Evolutionary conservation across 2,113 vertebrate genomes (phyloP).

Genomic region (Notechis scutatus): DNA sequence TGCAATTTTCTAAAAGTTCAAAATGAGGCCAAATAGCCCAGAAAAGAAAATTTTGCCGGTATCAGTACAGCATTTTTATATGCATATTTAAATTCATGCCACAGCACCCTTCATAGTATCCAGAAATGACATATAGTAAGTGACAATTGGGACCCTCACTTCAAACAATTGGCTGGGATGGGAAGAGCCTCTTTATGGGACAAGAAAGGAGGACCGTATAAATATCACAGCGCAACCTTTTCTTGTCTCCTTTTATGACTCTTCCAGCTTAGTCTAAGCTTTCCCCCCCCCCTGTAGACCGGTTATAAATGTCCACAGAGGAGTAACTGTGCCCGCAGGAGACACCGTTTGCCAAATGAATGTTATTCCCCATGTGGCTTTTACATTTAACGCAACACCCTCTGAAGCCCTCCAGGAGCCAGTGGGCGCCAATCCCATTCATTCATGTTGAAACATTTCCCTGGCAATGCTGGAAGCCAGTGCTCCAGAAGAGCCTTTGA

Average conservation of each 20-base stretch:
- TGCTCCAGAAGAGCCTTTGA: neutral
- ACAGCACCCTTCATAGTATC: neutral
- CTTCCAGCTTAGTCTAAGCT: neutral
- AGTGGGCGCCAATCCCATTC: neutral
- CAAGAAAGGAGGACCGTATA: neutral
- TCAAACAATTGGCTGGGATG: neutral
- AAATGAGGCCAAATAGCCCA: neutral
- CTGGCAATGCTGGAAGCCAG: constrained; percentile 15
- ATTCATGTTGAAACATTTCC: constrained; percentile 26
- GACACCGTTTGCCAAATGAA: constrained; percentile 5
- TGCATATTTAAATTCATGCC: neutral
- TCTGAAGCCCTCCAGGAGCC: constrained; percentile 22
- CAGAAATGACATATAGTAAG: too few relatives aligned
- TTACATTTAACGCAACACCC: constrained; percentile 19
- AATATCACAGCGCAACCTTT: neutral
- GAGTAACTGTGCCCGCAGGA: constrained; percentile 18
- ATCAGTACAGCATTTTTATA: neutral
- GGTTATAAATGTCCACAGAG: constrained; percentile 25
- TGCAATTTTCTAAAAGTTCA: neutral
- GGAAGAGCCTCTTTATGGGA: neutral
- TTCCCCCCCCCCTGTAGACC: neutral
- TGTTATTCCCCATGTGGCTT: constrained; percentile 21
- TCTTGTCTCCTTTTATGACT: neutral
- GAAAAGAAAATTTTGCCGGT: neutral
- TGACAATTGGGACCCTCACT: neutral